These are phyloP conservation scores for Phymorhynchus buccinoides DNA, from an alignment of 1,140 invertebrate genomes.

Conservation along the genomic window DNA sequence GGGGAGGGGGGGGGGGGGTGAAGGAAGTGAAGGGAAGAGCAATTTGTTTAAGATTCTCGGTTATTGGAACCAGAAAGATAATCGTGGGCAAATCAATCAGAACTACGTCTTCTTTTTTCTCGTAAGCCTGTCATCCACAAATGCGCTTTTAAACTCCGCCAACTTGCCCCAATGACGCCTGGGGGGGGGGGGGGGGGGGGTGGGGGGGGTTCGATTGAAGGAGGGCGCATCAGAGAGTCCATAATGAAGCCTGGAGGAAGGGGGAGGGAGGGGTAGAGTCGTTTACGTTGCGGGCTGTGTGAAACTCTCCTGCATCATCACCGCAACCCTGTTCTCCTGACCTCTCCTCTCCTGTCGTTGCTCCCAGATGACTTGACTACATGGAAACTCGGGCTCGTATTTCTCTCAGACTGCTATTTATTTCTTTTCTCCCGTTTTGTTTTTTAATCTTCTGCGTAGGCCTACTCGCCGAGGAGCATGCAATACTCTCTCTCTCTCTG, in stretches of 20 bases:
- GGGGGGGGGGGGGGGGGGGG: no score
- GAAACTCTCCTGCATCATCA: constrained; percentile 31
- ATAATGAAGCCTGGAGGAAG: constrained; percentile 37
- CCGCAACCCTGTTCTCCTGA: background rate
- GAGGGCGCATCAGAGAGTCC: constrained; percentile 23
- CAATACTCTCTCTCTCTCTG: no score
- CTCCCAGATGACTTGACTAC: constrained; percentile 36
- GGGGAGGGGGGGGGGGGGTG: background rate
- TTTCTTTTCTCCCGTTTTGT: background rate
- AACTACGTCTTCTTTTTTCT: constrained; percentile 34
- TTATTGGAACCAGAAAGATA: constrained; percentile 20
- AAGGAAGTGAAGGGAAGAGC: constrained; percentile 42
- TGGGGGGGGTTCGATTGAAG: constrained; percentile 8
- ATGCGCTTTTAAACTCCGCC: constrained; percentile 36
- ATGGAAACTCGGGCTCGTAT: constrained; percentile 33
- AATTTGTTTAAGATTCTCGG: constrained; percentile 11
- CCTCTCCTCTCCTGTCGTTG: constrained; percentile 20
- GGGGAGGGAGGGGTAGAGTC: constrained; percentile 19
- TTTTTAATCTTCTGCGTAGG: no score
- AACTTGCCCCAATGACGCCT: constrained; percentile 1
- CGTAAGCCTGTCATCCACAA: constrained; percentile 38
- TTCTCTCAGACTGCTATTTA: background rate
- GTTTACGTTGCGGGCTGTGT: background rate
- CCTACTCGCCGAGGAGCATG: no score
- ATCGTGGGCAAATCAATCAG: constrained; percentile 7